Evolutionary conservation across 2,113 vertebrate species (phyloP).

Genomic region (Micronycteris hirsuta): DNA sequence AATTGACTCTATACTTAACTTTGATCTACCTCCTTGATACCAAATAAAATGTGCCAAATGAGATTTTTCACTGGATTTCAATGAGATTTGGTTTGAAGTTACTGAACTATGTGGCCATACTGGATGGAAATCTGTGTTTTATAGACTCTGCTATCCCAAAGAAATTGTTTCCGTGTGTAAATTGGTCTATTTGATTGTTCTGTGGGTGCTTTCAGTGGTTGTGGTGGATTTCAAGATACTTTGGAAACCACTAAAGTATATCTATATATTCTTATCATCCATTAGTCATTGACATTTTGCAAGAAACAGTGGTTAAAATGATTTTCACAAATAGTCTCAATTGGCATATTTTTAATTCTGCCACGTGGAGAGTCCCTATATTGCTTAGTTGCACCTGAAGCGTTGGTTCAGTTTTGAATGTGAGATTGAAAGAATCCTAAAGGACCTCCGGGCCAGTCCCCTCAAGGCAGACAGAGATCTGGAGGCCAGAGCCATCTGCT

Average conservation of each 20-base stretch:
- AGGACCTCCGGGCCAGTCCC: neutral
- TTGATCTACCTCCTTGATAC: neutral
- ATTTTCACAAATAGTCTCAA: neutral
- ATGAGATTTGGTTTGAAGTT: neutral
- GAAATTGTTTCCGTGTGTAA: neutral
- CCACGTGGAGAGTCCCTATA: neutral
- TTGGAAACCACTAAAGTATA: neutral
- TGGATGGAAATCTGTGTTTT: neutral
- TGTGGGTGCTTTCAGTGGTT: neutral
- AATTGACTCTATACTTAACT: neutral
- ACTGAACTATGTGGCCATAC: neutral
- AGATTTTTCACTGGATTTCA: neutral
- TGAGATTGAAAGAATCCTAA: neutral
- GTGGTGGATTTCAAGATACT: neutral
- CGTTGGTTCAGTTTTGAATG: neutral
- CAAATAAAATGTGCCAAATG: neutral
- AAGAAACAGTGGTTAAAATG: neutral
- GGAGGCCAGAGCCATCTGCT: neutral
- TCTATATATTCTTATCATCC: neutral
- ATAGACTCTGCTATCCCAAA: neutral
- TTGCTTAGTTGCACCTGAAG: neutral
- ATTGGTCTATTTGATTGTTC: neutral
- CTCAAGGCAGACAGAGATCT: neutral
- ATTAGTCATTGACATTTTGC: neutral
- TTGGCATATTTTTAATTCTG: neutral